These are phyloP conservation scores for Drosophila histrio DNA, from an alignment of 2,888 invertebrate genomes.

Conservation along the genomic window DNA sequence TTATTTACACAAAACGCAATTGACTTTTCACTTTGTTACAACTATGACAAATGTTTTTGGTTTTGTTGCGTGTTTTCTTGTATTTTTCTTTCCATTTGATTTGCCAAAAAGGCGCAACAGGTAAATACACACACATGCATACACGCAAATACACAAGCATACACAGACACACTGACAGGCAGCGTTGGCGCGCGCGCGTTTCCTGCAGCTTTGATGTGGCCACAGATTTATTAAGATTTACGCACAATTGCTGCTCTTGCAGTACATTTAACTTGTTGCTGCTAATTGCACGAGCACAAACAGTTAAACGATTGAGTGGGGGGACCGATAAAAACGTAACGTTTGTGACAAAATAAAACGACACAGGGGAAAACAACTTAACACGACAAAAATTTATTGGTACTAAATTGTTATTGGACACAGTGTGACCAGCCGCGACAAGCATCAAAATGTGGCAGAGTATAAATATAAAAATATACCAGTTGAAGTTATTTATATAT, in stretches of 20 bases:
- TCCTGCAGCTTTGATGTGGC: slow-evolving; percentile 24
- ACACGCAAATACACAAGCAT: background rate
- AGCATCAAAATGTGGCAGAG: background rate
- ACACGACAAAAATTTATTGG: slow-evolving; percentile 50
- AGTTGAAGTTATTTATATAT: background rate
- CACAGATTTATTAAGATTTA: slow-evolving; percentile 26
- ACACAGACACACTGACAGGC: slow-evolving; percentile 20
- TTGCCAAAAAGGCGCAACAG: slow-evolving; percentile 57
- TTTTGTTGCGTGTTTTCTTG: slow-evolving; percentile 16
- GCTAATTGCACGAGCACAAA: slow-evolving; percentile 1
- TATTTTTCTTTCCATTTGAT: slow-evolving; percentile 14
- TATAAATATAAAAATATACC: slow-evolving; percentile 20
- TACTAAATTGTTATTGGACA: slow-evolving; percentile 50
- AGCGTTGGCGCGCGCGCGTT: slow-evolving; percentile 61
- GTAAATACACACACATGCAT: slow-evolving; percentile 43
- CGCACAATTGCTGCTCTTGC: slow-evolving; percentile 20
- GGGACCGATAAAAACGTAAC: slow-evolving; percentile 31
- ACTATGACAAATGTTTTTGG: slow-evolving; percentile 14
- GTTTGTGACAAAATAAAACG: slow-evolving; percentile 40
- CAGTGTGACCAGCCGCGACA: slow-evolving; percentile 30
- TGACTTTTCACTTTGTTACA: slow-evolving; percentile 4
- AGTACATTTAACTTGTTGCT: slow-evolving; percentile 38
- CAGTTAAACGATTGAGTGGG: background rate
- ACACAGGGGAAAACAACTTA: slow-evolving; percentile 27
- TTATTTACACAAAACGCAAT: slow-evolving; percentile 29